These are phyloP conservation scores for Noctilio leporinus DNA, from an alignment of 2,113 vertebrate species.

Conservation along the genomic window DNA sequence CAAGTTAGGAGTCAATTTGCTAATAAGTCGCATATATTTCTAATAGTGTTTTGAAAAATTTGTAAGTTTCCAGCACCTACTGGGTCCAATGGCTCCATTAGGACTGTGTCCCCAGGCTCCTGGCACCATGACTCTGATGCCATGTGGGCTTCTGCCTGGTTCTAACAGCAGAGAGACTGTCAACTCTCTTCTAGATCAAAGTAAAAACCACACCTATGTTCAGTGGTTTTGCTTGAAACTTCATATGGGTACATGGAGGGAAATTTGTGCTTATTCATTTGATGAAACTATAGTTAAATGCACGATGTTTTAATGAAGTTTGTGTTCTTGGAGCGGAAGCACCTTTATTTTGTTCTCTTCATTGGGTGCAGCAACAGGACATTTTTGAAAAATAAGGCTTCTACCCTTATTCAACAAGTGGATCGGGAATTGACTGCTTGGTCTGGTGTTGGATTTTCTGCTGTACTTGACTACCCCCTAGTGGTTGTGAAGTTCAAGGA, in stretches of 20 bases:
- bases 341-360: neutral
- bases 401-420: neutral
- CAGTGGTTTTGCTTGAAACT: conserved; percentile 1
- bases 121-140: neutral
- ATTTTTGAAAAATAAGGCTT: neutral
- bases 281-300: neutral
- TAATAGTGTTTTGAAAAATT: neutral
- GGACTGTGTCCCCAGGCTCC: too few species aligned
- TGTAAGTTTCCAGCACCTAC: neutral
- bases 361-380: neutral
- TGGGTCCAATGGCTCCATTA: too few species aligned
- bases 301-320: neutral
- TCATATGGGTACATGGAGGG: neutral
- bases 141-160: neutral
- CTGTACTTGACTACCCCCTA: conserved; percentile 29
- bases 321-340: neutral
- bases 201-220: neutral
- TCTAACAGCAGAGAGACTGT: neutral
- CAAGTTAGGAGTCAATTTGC: neutral
- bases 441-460: neutral
- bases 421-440: neutral
- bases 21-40: neutral
- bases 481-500: neutral
- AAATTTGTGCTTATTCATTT: neutral
- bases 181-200: neutral